Evolutionary conservation across 53 echinoderm and acorn worm genomes (phyloP).

Genomic region (Paracentrotus lividus): DNA sequence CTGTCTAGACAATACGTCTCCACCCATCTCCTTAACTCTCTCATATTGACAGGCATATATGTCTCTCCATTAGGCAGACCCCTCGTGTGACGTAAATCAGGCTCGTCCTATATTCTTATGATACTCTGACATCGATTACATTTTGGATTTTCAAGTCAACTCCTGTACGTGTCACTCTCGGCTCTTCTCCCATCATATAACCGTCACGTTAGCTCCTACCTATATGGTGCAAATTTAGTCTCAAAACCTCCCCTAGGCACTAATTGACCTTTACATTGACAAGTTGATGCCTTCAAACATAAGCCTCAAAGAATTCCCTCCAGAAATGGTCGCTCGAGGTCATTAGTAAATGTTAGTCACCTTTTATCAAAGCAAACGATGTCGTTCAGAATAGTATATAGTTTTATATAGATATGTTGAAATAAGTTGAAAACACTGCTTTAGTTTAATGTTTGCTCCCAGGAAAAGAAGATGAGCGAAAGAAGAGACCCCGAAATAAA

Average conservation of each 20-base stretch:
- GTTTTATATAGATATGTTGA: background rate
- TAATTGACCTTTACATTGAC: conserved; percentile 46
- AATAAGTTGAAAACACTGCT: too few species aligned
- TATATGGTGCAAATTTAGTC: background rate
- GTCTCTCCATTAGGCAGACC: background rate
- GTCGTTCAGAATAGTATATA: conserved; percentile 30
- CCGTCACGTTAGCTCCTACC: background rate
- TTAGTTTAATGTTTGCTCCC: too few species aligned
- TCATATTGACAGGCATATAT: background rate
- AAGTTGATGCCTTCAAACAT: conserved; percentile 27
- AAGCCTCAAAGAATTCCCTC: background rate
- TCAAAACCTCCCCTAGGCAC: background rate
- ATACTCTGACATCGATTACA: background rate
- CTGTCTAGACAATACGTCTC: too few species aligned
- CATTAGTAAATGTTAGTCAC: conserved; percentile 14
- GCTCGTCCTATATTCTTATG: background rate
- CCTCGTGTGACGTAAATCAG: background rate
- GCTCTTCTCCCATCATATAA: background rate
- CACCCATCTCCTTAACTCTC: too few species aligned
- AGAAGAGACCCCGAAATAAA: too few species aligned
- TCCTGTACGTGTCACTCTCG: conserved; percentile 12
- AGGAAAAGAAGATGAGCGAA: too few species aligned
- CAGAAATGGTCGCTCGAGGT: background rate
- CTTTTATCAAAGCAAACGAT: background rate
- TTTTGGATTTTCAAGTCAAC: background rate